Base-by-base conservation (phyloP, 2,888 invertebrate species). In the Agrochola circellaris region DNA sequence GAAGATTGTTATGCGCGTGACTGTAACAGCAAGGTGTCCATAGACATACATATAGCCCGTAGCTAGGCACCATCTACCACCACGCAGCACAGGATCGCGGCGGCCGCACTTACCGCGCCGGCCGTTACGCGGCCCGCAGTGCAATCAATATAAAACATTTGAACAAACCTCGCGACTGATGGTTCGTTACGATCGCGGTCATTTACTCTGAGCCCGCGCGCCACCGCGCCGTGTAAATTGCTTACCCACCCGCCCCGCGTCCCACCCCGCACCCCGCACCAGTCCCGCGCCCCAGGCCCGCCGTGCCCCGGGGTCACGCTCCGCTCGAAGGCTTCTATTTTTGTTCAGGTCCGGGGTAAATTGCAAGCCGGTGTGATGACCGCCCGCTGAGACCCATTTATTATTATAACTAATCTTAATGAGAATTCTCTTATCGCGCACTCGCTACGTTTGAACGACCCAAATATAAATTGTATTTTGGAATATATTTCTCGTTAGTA, bases 321-420 rank as follows among this genome's bases (percentile, higher is more conserved):
- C 83, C 86, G 86, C 84, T 83, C 85, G 66, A 86, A 88, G 85
- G 84, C 86, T 86, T 88, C 89, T 89, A 90, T 88, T 89, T 89
- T 82, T 82, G 83, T 89, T 86, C 77, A 76, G 75, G 75, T 81
- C 85, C 83, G 77, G 84, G 83, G 82, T 81, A 88, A 89, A 85
- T 88, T 85, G 85, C 85, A 78, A 84, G 77, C 75, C 84, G 79
- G 77, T 84, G 78, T 83, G 81, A 84, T 84, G 88, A 78, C 87
- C 87, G 86, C 87, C 90, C 83, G 89, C 87, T 79, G 87, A 70
- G 85, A 76, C 51, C 80, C 86, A 88, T 87, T 88, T 86, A 87
- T 88, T 84, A 84, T 84, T 87, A 89, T 82, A 89, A 89, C 79
- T 87, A 81, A 89, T 86, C 89, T 82, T 88, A 88, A 87, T 87